Evolutionary conservation across 2,888 invertebrate species (phyloP), one percentile per base, ranked within the genome.

Genomic region (Bibio marci): DNA sequence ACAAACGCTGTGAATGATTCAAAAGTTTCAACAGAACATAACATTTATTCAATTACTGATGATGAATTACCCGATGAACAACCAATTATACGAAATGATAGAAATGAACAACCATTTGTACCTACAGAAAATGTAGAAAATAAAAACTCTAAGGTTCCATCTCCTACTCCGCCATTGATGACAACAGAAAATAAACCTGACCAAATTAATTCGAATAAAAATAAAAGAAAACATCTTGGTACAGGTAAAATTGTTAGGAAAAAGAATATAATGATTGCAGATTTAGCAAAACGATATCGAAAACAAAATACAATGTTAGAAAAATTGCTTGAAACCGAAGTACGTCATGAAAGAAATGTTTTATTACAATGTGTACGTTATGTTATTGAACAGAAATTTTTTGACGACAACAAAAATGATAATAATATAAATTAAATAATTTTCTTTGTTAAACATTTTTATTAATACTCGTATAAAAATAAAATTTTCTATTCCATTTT

Each of bases 321-420:
- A 49, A 78, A 74, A 53, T 58, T 92, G 19, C 62, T 92, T 40
- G 72, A 71, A 36, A 68, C 70, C 41, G 85, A 90, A 56, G 85
- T 92, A 47, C 67, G 76, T 45, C 80, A 82, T 49, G 92, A 92
- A 60, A 67, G 91, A 38, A 92, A 91, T 61, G 66, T 82, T 35
- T 67, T 92, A 37, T 66, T 88, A 25, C 91, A 92, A 56, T 91
- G 90, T 63, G 73, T 91, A 27, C 74, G 81, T 47, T 73, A 76
- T 63, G 74, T 88, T 37, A 74, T 80, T 25, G 69, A 75, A 45
- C 78, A 80, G 49, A 75, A 85, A 49, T 88, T 77, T 58, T 85
- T 87, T 62, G 69, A 22, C 8, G 8, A 22, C 22, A 22, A 22
- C 22, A 22, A 22, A 22, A 22, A 8, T 4, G 22, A 6, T 4